Conservation (phyloP, 1,140 invertebrate species). For the Hypsibius dujardini region DNA sequence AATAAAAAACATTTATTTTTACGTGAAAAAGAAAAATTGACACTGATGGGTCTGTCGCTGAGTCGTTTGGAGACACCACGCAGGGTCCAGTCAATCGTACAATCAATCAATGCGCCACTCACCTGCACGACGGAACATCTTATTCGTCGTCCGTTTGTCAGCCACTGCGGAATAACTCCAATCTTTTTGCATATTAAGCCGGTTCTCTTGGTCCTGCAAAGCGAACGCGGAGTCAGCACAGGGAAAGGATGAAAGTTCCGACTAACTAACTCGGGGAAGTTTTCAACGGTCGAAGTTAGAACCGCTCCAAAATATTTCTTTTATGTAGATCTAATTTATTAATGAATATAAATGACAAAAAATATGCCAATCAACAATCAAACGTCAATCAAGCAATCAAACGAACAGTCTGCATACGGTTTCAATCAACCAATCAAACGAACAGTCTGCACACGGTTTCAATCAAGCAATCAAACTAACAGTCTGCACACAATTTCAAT, state of each 20-base stretch:
- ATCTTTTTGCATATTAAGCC: conserved; percentile 83
- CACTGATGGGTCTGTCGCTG: conserved; percentile 21
- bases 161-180: conserved; percentile 77
- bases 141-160: conserved; percentile 60
- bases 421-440: no score
- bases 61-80: background rate
- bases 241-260: background rate
- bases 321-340: conserved; percentile 4
- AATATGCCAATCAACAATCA: background rate
- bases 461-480: no score
- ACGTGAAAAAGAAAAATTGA: background rate
- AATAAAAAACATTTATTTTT: conserved; percentile 13
- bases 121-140: conserved; percentile 68
- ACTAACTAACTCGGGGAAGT: background rate
- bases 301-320: no score
- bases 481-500: no score
- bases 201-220: conserved; percentile 41
- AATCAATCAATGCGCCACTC: conserved; percentile 22
- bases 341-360: background rate
- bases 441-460: no score
- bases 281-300: no score
- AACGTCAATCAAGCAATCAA: background rate
- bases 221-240: conserved; percentile 11
- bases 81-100: no score
- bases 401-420: no score